A percentile compares a stretch with the other conserved stretches of the same genome.
Conservation (phyloP, 1,140 invertebrate genomes). For the Nebria ingens region DNA sequence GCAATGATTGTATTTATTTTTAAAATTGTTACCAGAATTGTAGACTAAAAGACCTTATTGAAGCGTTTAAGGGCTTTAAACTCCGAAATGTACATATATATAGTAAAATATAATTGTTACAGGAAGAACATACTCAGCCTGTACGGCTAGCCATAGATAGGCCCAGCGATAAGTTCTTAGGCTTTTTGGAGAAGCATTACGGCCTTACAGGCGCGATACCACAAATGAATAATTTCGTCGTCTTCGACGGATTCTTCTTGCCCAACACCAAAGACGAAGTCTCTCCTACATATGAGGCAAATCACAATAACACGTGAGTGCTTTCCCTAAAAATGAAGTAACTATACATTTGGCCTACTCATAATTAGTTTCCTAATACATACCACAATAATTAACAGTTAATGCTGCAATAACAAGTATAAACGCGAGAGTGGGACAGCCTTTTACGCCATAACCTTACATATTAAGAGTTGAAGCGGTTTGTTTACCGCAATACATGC, state of each 20-base stretch:
- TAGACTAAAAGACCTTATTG: not conserved
- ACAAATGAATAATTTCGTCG: constrained; percentile 82
- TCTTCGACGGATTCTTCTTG: constrained; percentile 74
- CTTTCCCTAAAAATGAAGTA: too few species aligned
- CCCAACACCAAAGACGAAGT: too few species aligned
- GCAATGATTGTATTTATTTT: not conserved
- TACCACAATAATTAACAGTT: too few species aligned
- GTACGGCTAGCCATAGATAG: constrained; percentile 77
- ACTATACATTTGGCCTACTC: too few species aligned
- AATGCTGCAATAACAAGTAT: not conserved
- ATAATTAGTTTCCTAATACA: too few species aligned
- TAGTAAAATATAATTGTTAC: too few species aligned
- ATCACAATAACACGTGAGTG: too few species aligned
- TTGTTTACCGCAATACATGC: too few species aligned
- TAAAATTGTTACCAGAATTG: not conserved
- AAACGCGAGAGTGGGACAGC: not conserved
- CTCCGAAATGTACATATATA: too few species aligned
- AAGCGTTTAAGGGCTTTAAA: not conserved
- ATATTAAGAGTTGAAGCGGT: too few species aligned
- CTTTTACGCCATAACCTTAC: too few species aligned
- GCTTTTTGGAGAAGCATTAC: constrained; percentile 79
- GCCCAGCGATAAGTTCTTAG: constrained; percentile 77
- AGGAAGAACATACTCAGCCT: constrained; percentile 59
- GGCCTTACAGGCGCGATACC: constrained; percentile 55
- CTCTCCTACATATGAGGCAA: too few species aligned